A percentile compares a stretch with the other conserved stretches of the same genome.
Evolutionary conservation across 2,113 vertebrate genomes (phyloP).

Genomic region (Ceyx cyanopectus): DNA sequence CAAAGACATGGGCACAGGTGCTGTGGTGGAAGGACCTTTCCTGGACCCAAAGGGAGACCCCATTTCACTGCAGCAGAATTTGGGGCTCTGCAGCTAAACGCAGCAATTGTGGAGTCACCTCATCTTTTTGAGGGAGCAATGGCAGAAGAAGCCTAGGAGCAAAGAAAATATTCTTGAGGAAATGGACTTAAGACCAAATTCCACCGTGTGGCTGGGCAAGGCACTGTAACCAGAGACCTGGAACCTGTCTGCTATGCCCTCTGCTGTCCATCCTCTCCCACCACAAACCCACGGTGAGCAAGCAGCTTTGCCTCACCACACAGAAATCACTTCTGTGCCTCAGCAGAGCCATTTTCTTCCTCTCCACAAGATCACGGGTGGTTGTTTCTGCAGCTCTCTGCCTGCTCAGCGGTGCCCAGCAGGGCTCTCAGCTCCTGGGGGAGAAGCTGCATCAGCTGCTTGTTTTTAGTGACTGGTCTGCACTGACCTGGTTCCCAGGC

Average conservation of each 20-base stretch:
- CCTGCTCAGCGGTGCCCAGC: background rate
- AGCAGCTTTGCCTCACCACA: background rate
- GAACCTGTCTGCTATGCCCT: background rate
- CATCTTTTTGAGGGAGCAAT: background rate
- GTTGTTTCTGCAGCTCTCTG: background rate
- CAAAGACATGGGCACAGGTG: background rate
- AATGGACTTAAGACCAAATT: background rate
- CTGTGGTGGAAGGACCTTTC: background rate
- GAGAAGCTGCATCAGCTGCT: background rate
- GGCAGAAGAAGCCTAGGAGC: background rate
- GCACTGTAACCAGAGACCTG: background rate
- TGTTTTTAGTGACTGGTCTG: fast-evolving
- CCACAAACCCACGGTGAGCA: background rate
- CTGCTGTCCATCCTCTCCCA: background rate
- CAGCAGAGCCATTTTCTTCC: background rate
- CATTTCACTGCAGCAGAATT: background rate
- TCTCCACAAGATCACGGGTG: fast-evolving
- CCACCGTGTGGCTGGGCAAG: background rate
- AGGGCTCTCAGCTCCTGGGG: fast-evolving
- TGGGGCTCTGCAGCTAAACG: background rate
- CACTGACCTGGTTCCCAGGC: constrained; percentile 93
- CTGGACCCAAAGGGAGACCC: background rate
- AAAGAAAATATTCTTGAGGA: background rate
- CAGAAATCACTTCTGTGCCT: background rate
- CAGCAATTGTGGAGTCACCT: background rate